Evolutionary conservation across 2,797 vertebrate genomes (phyloP), one percentile per base, ranked within the genome.

Genomic region (Mycteria americana): DNA sequence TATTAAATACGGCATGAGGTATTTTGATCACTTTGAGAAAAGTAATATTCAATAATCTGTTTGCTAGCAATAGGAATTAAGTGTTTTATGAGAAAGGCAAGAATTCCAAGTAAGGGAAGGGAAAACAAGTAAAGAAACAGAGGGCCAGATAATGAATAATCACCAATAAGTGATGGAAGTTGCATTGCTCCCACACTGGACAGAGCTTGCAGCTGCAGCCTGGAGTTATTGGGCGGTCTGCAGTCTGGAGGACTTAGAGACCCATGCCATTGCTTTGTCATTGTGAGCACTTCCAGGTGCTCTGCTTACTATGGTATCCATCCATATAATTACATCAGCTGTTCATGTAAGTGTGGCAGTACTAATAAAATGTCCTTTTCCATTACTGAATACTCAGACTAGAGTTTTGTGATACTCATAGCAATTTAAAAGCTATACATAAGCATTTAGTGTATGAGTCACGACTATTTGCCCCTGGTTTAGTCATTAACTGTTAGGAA

Each of bases 1-100:
- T 79, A 43, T 72, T 57, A 77, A 83, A 83, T 60, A 57, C 23
- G 13, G 9, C 54, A 62, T 62, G 35, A 75, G 22, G 4, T 51
- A n/a, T 81, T 94, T 89, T 57, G 72, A 85, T 84, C 80, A 35
- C 43, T 93, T 89, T 45, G 62, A 68, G 50, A 62, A 64, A 94
- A 85, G 53, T 4, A 48, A 33, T 85, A 70, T 75, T 80, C 22
- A 92, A 72, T 77, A 75, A 81, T 62, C 39, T 68, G 5, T 80
- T 91, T 92, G 33, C 60, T 74, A 59, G 41, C 13, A 57, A 37
- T 9, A 50, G 9, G 31, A 94, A 91, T 88, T 77, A 60, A 73
- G 10, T 9, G 3, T 33, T 85, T 88, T 5, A 80, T 23, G 10
- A 79, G 18, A 82, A 91, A 78, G 18, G 17, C 46, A 54, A 67